These are phyloP conservation scores for Oryzaephilus surinamensis DNA, from an alignment of 1,140 invertebrate species.

Conservation along the genomic window DNA sequence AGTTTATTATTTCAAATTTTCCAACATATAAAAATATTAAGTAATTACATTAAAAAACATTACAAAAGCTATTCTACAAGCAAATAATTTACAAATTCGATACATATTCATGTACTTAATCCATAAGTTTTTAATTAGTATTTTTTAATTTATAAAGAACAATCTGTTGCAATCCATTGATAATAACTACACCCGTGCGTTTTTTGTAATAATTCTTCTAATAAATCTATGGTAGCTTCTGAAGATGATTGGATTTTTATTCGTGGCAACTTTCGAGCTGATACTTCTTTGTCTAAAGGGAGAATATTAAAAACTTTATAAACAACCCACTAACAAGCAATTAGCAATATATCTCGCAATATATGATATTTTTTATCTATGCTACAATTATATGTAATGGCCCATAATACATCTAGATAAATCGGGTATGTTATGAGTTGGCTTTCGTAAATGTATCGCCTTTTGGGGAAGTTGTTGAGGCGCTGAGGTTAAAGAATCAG, in stretches of 20 bases:
- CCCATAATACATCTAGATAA: constrained; percentile 46
- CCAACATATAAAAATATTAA: constrained; percentile 14
- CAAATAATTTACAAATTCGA: not conserved
- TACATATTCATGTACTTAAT: not conserved
- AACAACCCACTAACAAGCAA: not conserved
- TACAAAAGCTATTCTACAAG: not conserved
- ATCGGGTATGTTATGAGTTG: constrained; percentile 46
- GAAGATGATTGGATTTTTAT: constrained; percentile 9
- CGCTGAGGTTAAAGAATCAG: constrained; percentile 2
- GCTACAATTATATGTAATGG: constrained; percentile 40
- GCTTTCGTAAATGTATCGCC: constrained; percentile 16
- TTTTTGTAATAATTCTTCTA: constrained; percentile 41
- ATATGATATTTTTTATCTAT: constrained; percentile 2
- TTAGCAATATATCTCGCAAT: constrained; percentile 1
- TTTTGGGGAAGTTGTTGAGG: not conserved
- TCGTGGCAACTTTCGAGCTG: constrained; percentile 17
- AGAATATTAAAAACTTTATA: constrained; percentile 4
- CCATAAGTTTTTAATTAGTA: constrained; percentile 1
- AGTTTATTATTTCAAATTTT: constrained; percentile 9
- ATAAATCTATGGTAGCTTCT: constrained; percentile 31
- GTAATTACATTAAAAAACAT: not conserved
- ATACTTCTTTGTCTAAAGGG: constrained; percentile 14
- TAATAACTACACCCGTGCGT: constrained; percentile 42
- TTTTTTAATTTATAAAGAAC: not conserved
- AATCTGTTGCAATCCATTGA: constrained; percentile 28